These are phyloP conservation scores for Salvelinus sp. DNA, from an alignment of 2,113 vertebrate species.

Conservation along the genomic window DNA sequence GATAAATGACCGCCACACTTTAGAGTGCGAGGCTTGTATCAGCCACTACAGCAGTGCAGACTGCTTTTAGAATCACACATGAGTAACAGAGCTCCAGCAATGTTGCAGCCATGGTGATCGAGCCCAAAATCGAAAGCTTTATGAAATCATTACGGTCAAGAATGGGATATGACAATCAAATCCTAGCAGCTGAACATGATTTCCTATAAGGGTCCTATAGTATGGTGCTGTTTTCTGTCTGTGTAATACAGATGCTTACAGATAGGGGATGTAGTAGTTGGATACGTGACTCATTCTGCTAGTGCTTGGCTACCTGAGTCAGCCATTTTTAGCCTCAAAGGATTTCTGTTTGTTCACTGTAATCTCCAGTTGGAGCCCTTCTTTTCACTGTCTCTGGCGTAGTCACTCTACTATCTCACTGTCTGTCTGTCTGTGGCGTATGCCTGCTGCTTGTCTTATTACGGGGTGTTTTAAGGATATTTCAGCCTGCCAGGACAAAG, in stretches of 20 bases:
- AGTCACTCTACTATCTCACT: slow-evolving; percentile 15
- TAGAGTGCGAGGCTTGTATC: slow-evolving; percentile 63
- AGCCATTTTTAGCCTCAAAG: slow-evolving; percentile 51
- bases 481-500: slow-evolving; percentile 11
- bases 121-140: slow-evolving; percentile 61
- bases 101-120: slow-evolving; percentile 49
- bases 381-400: slow-evolving; percentile 10
- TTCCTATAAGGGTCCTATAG: slow-evolving; percentile 30
- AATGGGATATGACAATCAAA: slow-evolving; percentile 36
- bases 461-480: slow-evolving; percentile 24
- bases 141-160: slow-evolving; percentile 59
- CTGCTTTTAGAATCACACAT: slow-evolving; percentile 19
- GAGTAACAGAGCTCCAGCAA: slow-evolving; percentile 6
- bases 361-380: slow-evolving; percentile 3
- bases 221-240: slow-evolving; percentile 34
- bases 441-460: slow-evolving; percentile 26
- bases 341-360: slow-evolving; percentile 40
- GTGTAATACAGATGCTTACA: slow-evolving; percentile 11
- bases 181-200: slow-evolving; percentile 45
- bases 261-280: neutral
- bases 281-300: slow-evolving; percentile 8
- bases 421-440: slow-evolving; percentile 29
- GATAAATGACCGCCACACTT: slow-evolving; percentile 63
- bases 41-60: slow-evolving; percentile 46
- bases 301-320: slow-evolving; percentile 38